Evolutionary conservation across 2,888 invertebrate species (phyloP).

Genomic region (Volucella inflata): DNA sequence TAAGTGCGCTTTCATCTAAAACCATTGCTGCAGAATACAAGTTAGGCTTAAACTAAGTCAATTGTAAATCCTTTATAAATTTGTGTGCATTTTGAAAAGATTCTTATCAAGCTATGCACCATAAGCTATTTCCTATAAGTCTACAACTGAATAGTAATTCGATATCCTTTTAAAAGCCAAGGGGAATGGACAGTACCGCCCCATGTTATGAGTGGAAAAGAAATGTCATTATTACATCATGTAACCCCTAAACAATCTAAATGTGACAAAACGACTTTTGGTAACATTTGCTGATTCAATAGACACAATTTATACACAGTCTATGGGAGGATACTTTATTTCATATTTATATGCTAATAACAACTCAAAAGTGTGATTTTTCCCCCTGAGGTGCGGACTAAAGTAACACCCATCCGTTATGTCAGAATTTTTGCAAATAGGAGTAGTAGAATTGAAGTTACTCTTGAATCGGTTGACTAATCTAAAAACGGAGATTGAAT

Average conservation of each 20-base stretch:
- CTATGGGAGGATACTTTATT: constrained; percentile 61
- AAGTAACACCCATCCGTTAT: constrained; percentile 61
- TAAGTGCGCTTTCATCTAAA: too few relatives aligned
- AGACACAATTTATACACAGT: constrained; percentile 60
- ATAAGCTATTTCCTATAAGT: too few relatives aligned
- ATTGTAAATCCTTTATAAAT: too few relatives aligned
- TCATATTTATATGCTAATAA: constrained; percentile 75
- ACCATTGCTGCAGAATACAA: too few relatives aligned
- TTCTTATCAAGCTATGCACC: neutral
- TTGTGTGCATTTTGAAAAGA: too few relatives aligned
- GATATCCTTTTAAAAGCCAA: constrained; percentile 50
- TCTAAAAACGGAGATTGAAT: constrained; percentile 60
- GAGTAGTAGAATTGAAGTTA: neutral
- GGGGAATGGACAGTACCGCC: constrained; percentile 64
- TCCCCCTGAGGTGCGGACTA: constrained; percentile 34
- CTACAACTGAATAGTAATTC: constrained; percentile 39
- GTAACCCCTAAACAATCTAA: constrained; percentile 5
- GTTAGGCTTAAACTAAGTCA: too few relatives aligned
- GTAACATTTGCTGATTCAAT: constrained; percentile 71
- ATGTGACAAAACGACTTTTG: constrained; percentile 34
- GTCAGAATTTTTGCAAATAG: constrained; percentile 39
- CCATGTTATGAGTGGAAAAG: constrained; percentile 52
- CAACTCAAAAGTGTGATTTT: constrained; percentile 43
- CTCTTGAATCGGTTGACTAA: constrained; percentile 26
- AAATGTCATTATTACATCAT: constrained; percentile 53